Evolutionary conservation across 2,797 vertebrate species (phyloP).

Genomic region (Brachyalestes nurse): DNA sequence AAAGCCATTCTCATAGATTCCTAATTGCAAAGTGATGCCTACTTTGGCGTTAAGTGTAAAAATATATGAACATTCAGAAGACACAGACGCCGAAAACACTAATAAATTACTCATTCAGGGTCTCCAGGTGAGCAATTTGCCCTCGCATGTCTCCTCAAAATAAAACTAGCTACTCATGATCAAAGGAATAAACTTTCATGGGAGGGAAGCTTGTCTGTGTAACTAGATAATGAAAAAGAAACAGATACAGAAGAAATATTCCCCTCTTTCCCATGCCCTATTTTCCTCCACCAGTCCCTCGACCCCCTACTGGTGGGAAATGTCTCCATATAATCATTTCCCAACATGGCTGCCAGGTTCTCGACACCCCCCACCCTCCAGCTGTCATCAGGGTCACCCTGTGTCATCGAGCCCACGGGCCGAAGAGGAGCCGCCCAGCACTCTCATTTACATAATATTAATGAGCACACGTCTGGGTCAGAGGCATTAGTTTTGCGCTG

Average conservation of each 20-base stretch:
- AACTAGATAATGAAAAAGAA: constrained; percentile 14
- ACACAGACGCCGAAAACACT: constrained; percentile 8
- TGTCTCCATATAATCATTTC: constrained; percentile 54
- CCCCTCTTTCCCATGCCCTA: neutral
- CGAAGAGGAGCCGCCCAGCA: constrained; percentile 45
- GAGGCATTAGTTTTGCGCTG: constrained; percentile 46
- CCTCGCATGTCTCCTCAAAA: constrained; percentile 3
- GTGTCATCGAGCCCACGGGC: constrained; percentile 57
- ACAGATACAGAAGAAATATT: neutral
- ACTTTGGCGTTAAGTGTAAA: neutral
- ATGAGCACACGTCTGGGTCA: constrained; percentile 67
- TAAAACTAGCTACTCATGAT: constrained; percentile 29
- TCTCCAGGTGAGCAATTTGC: constrained; percentile 34
- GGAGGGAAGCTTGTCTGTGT: neutral
- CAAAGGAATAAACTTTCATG: constrained; percentile 26
- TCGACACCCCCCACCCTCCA: constrained; percentile 30
- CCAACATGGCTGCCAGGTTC: constrained; percentile 30
- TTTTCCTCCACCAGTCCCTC: neutral
- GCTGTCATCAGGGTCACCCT: constrained; percentile 47
- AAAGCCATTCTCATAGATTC: neutral
- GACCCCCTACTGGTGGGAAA: neutral
- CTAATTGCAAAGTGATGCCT: neutral
- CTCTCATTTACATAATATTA: constrained; percentile 74
- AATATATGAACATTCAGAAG: neutral
- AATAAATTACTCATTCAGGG: constrained; percentile 26